Base-by-base conservation (phyloP, 2,888 invertebrate genomes). In the Ormyrus labotus region DNA sequence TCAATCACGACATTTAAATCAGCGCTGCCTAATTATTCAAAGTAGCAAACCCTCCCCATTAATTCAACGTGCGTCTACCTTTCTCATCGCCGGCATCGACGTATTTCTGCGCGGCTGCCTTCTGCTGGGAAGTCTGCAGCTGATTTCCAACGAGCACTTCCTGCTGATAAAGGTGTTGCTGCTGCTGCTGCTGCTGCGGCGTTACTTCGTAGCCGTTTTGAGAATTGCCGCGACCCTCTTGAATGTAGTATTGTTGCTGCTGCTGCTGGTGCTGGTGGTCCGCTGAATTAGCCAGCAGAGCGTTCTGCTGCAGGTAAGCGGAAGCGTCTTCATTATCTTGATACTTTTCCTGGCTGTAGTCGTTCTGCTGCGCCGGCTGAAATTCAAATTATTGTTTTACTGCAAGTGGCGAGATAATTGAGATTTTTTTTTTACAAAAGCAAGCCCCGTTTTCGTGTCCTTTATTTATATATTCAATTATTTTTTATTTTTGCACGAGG, bases 131-230 rank as follows among this genome's bases (percentile, higher is more conserved):
- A 45, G 82, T 83, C 81, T 89, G 90, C 61, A 87, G 78, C 50
- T 87, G 88, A 83, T 90, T 89, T 61, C 87, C 89, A 34, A 89
- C 86, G 2, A 80, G 63, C 11, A 89, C 79, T 86, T 89, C 89
- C 75, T 86, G 88, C 58, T 87, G 87, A 60, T 89, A 87, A n/a
- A 80, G 65, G 8, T 85, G 82, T 72, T 85, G 87, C 50, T 81
- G 81, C 13, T 58, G 57, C 34, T 60, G 78, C 51, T 80, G 81
- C 13, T 60, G 80, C 11, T 80, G 81, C 11, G 76, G 79, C 6
- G 76, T 13, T 34, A 4, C 34, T 13, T 83, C 82, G 72, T 85
- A 84, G n/a, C 64, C 55, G 13, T 48, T 65, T 5, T 83, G 84
- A 0, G 85, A 80, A 19, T 75, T 6, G 47, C 67, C 68, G 34